phyloP scores from a whole-genome alignment of 2,113 vertebrate genomes.

The Aldabrachelys gigantea region DNA sequence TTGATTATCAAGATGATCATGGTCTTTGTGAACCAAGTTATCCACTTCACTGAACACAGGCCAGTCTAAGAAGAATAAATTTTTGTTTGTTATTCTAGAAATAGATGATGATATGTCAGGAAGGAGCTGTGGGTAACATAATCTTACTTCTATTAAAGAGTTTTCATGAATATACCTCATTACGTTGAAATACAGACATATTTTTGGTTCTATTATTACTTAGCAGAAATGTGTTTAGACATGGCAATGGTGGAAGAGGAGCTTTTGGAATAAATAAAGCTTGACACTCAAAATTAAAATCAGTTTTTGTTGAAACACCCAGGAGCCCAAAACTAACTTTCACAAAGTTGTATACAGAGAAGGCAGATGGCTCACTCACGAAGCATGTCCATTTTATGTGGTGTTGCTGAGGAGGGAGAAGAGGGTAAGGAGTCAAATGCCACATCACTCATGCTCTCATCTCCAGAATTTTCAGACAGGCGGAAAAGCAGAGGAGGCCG shows the following conservation, averaged over 20 bases:
- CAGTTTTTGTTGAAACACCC: fast-evolving
- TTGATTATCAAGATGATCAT: conserved; percentile 81
- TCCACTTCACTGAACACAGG: conserved; percentile 84
- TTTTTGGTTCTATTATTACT: background rate
- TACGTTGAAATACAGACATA: background rate
- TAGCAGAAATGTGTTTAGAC: background rate
- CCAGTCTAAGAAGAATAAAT: conserved; percentile 79
- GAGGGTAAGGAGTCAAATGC: conserved; percentile 89
- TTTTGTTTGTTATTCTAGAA: background rate
- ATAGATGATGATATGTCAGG: background rate
- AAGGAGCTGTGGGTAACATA: background rate
- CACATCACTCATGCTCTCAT: conserved; percentile 90
- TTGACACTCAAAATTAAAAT: background rate
- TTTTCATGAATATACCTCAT: background rate
- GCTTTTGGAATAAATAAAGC: background rate
- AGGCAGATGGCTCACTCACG: conserved; percentile 68
- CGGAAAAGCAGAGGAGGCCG: conserved; percentile 86
- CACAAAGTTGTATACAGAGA: background rate
- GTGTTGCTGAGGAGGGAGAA: conserved; percentile 85
- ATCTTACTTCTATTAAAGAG: background rate
- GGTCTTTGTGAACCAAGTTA: conserved; percentile 78
- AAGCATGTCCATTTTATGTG: conserved; percentile 76
- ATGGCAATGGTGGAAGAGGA: background rate
- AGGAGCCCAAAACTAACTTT: background rate
- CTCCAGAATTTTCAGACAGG: conserved; percentile 91